Base-by-base conservation (phyloP, 2,888 invertebrate species). In the Asteroscopus sphinx region DNA sequence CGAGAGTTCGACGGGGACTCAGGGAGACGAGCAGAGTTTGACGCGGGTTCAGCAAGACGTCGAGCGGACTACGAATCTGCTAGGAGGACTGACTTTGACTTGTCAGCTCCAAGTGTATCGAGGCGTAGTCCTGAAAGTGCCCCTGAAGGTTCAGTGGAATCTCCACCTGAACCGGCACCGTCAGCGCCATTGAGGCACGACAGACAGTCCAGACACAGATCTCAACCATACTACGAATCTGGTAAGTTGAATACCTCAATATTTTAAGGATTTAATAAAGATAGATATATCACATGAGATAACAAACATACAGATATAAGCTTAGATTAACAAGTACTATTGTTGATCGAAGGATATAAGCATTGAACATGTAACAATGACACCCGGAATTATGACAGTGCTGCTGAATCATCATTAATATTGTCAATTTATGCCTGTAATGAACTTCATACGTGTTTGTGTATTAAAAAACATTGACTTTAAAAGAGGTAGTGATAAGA, bases 131-230 rank as follows among this genome's bases (percentile, higher is more conserved):
- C 94, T 30, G 94, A 93, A 26, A 93, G 94, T 64, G 94, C 93
- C 0, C 94, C 93, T 1, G 94, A 94, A 61, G 93, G 89, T 6
- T 91, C 92, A 6, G 91, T 81, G 0, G 93, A 92, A 33, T 94
- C 94, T 0, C 94, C 94, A 0, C 94, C 94, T 0, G 94, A 94
- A 59, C 94, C 94, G 0, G 94, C 94, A 12, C 94, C 94, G 0
- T 90, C 93, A 15, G 94, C 93, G 4, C 92, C 94, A 0, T 77
- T 89, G 39, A 86, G 86, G 46, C 91, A 89, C 81, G 92, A 92
- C 17, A 86, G 89, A 61, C 91, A 88, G 44, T 61, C 89, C 3
- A 83, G 92, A 66, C 92, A 92, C 66, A 86, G 92, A 39, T 86
- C 92, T 13, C 93, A 93, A 69, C 92, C 91, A 32, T 92, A 93